Evolutionary conservation across 2,888 invertebrate species (phyloP).

Genomic region (Slavum lentiscoides): DNA sequence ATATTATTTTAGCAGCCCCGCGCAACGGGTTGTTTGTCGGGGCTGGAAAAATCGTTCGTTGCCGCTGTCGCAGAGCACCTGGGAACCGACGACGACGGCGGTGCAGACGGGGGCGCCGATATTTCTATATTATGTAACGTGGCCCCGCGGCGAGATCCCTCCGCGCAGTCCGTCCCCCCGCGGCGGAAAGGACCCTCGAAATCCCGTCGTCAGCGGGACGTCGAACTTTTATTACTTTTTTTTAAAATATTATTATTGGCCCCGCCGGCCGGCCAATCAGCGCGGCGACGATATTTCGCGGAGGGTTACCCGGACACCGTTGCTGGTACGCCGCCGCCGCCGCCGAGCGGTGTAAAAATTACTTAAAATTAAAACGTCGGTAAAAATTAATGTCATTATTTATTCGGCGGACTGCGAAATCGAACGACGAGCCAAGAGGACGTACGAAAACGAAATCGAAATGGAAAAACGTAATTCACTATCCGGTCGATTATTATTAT

Average conservation of each 20-base stretch:
- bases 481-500: too few relatives aligned
- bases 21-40: background rate
- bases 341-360: too few relatives aligned
- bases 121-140: too few relatives aligned
- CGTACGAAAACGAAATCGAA: too few relatives aligned
- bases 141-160: background rate
- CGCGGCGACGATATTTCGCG: background rate
- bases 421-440: too few relatives aligned
- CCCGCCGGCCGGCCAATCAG: constrained; percentile 46
- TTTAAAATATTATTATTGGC: constrained; percentile 30
- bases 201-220: constrained; percentile 39
- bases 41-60: too few relatives aligned
- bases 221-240: constrained; percentile 19
- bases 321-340: too few relatives aligned
- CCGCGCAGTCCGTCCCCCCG: constrained; percentile 11
- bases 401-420: too few relatives aligned
- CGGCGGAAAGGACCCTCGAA: constrained; percentile 32
- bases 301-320: background rate
- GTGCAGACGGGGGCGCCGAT: background rate
- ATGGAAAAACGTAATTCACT: too few relatives aligned
- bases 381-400: too few relatives aligned
- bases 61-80: constrained; percentile 24
- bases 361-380: too few relatives aligned
- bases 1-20: background rate
- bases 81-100: constrained; percentile 18